phyloP scores from a whole-genome alignment of 2,797 vertebrate genomes.

The Gastrophryne carolinensis region DNA sequence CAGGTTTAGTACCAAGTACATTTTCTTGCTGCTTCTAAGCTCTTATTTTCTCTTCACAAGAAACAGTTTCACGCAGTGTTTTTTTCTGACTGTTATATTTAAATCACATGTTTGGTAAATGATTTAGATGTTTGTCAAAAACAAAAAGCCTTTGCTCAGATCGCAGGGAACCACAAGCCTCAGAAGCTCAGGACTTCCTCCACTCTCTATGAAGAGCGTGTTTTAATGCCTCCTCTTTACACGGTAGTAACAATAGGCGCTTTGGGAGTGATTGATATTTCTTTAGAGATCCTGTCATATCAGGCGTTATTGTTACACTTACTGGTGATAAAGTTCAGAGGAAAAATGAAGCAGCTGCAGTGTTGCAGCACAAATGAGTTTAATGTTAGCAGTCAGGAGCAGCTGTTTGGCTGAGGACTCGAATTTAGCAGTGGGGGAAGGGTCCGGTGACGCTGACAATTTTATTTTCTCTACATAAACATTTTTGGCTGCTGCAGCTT shows the following conservation, averaged over 20 bases:
- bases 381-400: conserved; percentile 83
- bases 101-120: conserved; percentile 34
- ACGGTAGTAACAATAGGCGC: conserved; percentile 61
- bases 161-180: conserved; percentile 32
- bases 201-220: neutral
- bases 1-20: neutral
- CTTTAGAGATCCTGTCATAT: conserved; percentile 69
- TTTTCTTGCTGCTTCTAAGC: neutral
- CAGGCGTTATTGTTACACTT: conserved; percentile 78
- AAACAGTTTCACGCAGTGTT: neutral
- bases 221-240: conserved; percentile 55
- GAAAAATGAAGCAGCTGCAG: conserved; percentile 81
- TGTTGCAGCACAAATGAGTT: conserved; percentile 83
- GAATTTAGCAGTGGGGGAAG: conserved; percentile 67
- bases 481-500: conserved; percentile 82
- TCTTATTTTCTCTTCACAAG: neutral
- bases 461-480: conserved; percentile 79
- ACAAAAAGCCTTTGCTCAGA: conserved; percentile 31
- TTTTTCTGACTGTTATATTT: conserved; percentile 9
- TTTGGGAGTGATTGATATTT: conserved; percentile 67
- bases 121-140: conserved; percentile 36
- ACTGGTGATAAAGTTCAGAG: conserved; percentile 77
- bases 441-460: conserved; percentile 74
- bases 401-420: conserved; percentile 80
- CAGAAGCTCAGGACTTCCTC: conserved; percentile 11